Percentiles rank a stretch among this genome's conserved stretches.
phyloP scores from a whole-genome alignment of 1,140 invertebrate genomes.

The Lepidurus apus region DNA sequence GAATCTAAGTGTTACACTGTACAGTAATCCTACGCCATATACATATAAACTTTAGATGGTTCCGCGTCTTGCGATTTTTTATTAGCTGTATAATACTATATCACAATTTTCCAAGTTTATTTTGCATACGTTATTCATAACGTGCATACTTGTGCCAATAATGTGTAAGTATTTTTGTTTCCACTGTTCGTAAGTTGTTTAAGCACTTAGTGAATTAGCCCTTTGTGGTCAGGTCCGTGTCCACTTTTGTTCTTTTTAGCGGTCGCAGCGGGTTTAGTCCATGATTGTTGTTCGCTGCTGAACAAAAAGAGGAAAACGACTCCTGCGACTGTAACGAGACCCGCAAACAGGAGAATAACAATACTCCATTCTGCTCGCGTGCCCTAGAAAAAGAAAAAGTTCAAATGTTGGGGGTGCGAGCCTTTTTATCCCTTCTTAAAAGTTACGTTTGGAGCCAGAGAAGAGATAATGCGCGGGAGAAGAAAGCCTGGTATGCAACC shows the following conservation, averaged over 20 bases:
- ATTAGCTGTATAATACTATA: not conserved
- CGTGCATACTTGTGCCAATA: no score
- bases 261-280: not conserved
- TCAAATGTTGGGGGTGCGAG: not conserved
- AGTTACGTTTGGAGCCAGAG: not conserved
- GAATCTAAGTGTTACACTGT: not conserved
- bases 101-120: not conserved
- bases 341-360: not conserved
- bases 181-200: not conserved
- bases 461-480: not conserved
- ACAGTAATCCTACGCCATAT: not conserved
- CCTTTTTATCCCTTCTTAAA: not conserved
- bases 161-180: not conserved
- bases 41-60: conserved; percentile 12
- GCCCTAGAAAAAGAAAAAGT: not conserved
- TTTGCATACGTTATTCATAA: not conserved
- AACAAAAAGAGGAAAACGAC: not conserved
- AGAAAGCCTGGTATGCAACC: not conserved
- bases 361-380: not conserved
- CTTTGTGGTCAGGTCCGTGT: not conserved
- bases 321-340: not conserved
- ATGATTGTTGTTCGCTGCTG: conserved; percentile 3
- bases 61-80: not conserved
- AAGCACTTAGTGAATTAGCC: not conserved
- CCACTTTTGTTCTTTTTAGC: not conserved